Conservation (phyloP, 1,140 invertebrate species). For the Sinonovacula constricta region DNA sequence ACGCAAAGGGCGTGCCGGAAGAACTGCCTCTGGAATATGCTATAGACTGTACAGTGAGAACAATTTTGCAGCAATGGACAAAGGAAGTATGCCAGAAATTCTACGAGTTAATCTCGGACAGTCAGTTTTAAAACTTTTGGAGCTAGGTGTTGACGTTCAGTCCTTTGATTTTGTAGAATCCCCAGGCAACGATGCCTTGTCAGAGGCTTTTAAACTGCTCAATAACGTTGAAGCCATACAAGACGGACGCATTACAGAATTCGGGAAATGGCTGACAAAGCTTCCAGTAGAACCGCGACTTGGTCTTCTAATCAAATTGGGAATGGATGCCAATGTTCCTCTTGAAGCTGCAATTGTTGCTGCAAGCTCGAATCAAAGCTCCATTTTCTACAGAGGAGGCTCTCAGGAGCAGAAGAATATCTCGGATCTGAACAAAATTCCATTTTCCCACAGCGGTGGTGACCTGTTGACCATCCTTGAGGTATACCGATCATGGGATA, state of each 20-base stretch:
- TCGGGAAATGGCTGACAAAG: conserved; percentile 71
- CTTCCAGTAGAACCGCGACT: conserved; percentile 70
- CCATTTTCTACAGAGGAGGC: conserved; percentile 65
- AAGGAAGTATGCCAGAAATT: conserved; percentile 69
- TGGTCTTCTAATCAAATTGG: conserved; percentile 59
- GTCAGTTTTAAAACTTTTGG: conserved; percentile 68
- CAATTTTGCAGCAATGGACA: conserved; percentile 61
- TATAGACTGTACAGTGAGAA: conserved; percentile 72
- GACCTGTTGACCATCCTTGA: conserved; percentile 96
- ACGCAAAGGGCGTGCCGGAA: conserved; percentile 75
- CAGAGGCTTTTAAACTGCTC: conserved; percentile 60
- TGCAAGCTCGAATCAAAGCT: conserved; percentile 53
- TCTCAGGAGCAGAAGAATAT: conserved; percentile 83
- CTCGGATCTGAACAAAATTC: conserved; percentile 85
- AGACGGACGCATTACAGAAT: conserved; percentile 68
- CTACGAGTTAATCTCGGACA: conserved; percentile 68
- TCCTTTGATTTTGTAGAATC: conserved; percentile 73
- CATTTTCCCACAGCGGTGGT: conserved; percentile 86
- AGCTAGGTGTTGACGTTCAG: conserved; percentile 64
- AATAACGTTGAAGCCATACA: conserved; percentile 60
- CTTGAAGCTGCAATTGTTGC: conserved; percentile 79
- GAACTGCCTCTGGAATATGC: conserved; percentile 69
- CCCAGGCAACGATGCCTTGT: conserved; percentile 60
- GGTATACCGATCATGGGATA: conserved; percentile 84
- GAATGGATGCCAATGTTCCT: conserved; percentile 79